Evolutionary conservation across 2,888 invertebrate species (phyloP), one percentile per base, ranked within the genome.

Genomic region (Portevinia maculata): DNA sequence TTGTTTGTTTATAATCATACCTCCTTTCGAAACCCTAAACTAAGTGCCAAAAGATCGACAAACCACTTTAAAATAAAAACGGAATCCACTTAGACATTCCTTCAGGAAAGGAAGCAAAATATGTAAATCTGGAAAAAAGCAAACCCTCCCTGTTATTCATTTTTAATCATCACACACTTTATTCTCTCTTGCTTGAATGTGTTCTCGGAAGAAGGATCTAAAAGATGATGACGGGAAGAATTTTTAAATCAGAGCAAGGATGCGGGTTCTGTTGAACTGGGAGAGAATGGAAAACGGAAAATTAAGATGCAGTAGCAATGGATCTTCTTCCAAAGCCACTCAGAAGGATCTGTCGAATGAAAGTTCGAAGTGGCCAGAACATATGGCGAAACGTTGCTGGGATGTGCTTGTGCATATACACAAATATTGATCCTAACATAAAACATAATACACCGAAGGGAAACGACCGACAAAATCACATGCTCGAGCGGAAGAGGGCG

Each of bases 401-500:
- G 70, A 81, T 81, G 57, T 75, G 69, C 75, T n/a, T n/a, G n/a
- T n/a, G n/a, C n/a, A n/a, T n/a, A 79, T 73, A 75, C 70, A 75
- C 69, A 79, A 62, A 75, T 53, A 30, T 19, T 57, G 75, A 75
- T 81, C 69, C 75, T 81, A 70, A 81, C 75, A 62, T 44, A 70
- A 59, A 70, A 81, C 75, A 62, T 44, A 70, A 59, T 52, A 75
- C 41, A 53, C 48, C 57, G 75, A 75, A 64, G 75, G 79, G 75
- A 81, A 75, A 70, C 62, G 79, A 75, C 75, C 75, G 79, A 57
- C 75, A 70, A 70, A 75, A 81, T 75, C 75, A 70, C 64, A 75
- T 70, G 75, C 57, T 55, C 64, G 44, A 81, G 52, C 79, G 79
- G 79, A 81, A 81, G 79, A 81, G 79, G 79, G 79, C 79, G 79